phyloP scores from a whole-genome alignment of 1,140 invertebrate genomes.

The Habropoda laboriosa region DNA sequence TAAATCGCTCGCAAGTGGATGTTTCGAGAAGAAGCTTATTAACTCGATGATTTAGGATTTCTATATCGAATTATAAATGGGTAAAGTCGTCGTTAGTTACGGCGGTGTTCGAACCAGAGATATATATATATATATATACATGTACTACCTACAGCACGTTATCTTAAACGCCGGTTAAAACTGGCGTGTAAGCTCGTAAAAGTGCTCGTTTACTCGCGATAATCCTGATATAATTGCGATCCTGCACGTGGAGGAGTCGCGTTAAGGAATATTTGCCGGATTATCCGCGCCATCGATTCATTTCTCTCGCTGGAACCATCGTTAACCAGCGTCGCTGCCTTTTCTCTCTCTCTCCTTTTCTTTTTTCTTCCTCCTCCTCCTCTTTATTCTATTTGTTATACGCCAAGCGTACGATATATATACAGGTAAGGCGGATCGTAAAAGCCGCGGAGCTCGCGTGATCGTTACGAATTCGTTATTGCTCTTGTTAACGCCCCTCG shows the following conservation, averaged over 20 bases:
- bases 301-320: neutral
- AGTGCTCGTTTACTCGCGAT: constrained; percentile 11
- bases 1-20: too few species aligned
- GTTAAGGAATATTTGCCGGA: neutral
- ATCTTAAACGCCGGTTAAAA: constrained; percentile 19
- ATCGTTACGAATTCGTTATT: constrained; percentile 76
- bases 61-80: neutral
- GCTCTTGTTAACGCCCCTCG: constrained; percentile 72
- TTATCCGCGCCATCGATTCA: neutral
- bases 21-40: too few species aligned
- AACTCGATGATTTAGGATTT: neutral
- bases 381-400: constrained; percentile 45
- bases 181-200: constrained; percentile 18
- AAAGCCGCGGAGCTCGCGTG: constrained; percentile 69
- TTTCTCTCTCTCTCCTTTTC: neutral
- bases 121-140: too few species aligned
- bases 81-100: neutral
- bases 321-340: neutral
- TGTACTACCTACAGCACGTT: neutral
- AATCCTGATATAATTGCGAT: constrained; percentile 13
- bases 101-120: neutral
- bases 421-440: constrained; percentile 53
- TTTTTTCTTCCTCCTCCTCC: neutral
- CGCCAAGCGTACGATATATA: constrained; percentile 36
- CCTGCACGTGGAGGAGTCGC: neutral